A percentile compares a stretch with the other conserved stretches of the same genome.
Evolutionary conservation across 1,140 invertebrate genomes (phyloP).

Genomic region (Apis laboriosa): DNA sequence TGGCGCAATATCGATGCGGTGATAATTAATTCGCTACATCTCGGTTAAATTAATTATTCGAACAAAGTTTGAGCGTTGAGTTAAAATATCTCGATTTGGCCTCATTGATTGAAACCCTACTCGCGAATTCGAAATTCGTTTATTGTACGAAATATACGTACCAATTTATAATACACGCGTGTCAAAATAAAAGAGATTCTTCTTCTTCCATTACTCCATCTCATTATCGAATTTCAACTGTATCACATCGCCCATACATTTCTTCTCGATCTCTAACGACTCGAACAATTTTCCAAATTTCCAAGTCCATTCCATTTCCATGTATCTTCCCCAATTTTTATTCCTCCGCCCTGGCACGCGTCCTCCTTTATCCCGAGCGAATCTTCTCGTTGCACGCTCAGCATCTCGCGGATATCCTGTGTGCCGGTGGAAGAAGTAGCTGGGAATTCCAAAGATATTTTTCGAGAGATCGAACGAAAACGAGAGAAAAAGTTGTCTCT

Average conservation of each 20-base stretch:
- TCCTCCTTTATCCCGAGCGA: not conserved
- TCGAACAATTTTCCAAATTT: too few relatives aligned
- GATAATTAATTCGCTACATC: not conserved
- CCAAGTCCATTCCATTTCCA: too few relatives aligned
- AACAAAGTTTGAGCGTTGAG: too few relatives aligned
- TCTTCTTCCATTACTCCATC: too few relatives aligned
- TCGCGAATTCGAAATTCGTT: not conserved
- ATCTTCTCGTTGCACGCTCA: not conserved
- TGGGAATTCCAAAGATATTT: conserved; percentile 30
- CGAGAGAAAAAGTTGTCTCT: not conserved
- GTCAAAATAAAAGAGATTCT: too few relatives aligned
- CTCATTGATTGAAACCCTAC: not conserved
- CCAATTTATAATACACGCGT: too few relatives aligned
- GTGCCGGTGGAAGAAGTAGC: not conserved
- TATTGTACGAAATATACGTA: too few relatives aligned
- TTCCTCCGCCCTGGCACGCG: not conserved
- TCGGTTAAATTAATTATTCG: not conserved
- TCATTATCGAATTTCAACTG: too few relatives aligned
- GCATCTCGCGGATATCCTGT: not conserved
- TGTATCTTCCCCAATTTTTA: not conserved
- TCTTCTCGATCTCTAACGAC: too few relatives aligned
- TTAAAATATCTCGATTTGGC: not conserved
- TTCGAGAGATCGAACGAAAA: not conserved
- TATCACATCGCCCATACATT: too few relatives aligned
- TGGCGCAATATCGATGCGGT: not conserved